Base-by-base conservation (phyloP, 2,113 vertebrate species). In the Calidris pygmaea region DNA sequence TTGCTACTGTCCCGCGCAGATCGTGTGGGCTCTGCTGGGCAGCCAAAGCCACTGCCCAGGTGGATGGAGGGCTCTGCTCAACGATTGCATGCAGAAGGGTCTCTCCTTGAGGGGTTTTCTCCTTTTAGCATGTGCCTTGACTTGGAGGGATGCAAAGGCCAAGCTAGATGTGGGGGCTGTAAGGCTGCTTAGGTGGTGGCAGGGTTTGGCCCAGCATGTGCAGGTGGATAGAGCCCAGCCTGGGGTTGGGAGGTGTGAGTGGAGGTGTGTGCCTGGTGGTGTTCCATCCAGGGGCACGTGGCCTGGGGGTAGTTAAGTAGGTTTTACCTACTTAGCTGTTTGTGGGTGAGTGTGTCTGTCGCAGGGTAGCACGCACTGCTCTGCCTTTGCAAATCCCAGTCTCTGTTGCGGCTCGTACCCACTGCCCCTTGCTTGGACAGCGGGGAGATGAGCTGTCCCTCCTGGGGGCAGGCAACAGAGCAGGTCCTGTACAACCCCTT, bases 401-500 rank as follows among this genome's bases (percentile, higher is more conserved):
- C 19, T 56, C 23, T 0, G 1, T 0, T 19, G 58, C 43, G n/a
- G 39, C 39, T 79, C 9, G 0, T 5, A 12, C 21, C 12, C 7
- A 2, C 21, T 53, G 41, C 3, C 27, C 19, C 11, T 12, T 2
- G 2, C 24, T 30, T 26, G 53, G 67, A 34, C 75, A 68, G 6
- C 3, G 3, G 15, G 56, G 53, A 67, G 19, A 34, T 34, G 71
- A 90, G 48, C 35, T 83, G 35, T 23, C 39, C 26, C 29, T n/a
- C 9, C 6, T n/a, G n/a, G 37, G 77, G 32, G 16, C 65, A 74
- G 35, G 29, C 30, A 87, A 63, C 39, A 71, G 47, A 78, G 39
- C 39, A 34, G 55, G 22, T 26, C 52, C 35, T 1, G 3, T 35
- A 26, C 35, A 59, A 70, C 34, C 30, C 3, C 1, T 10, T 39